A percentile compares a stretch with the other conserved stretches of the same genome.
phyloP scores from a whole-genome alignment of 2,888 invertebrate genomes.

The Heterodera filipjevi region DNA sequence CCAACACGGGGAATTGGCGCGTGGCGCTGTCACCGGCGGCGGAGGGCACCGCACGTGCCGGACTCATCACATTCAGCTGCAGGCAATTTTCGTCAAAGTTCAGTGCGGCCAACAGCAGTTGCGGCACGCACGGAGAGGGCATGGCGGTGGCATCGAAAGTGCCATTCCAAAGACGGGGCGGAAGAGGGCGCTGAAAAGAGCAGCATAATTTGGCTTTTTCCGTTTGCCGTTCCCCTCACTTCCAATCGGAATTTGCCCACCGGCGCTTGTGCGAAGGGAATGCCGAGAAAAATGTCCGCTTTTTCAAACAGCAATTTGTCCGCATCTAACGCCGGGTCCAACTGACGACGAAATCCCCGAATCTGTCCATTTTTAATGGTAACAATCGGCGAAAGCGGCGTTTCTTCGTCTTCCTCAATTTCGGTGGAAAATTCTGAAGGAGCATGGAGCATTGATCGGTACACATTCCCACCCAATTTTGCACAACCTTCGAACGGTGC shows the following conservation, averaged over 20 bases:
- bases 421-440: background rate
- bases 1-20: conserved; percentile 77
- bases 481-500: background rate
- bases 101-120: conserved; percentile 31
- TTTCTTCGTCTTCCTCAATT: background rate
- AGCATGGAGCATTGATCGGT: background rate
- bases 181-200: conserved; percentile 35
- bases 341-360: conserved; percentile 45
- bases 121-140: conserved; percentile 50
- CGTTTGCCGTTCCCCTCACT: conserved; percentile 23
- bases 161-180: conserved; percentile 51
- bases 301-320: conserved; percentile 15
- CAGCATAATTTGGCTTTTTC: background rate
- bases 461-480: background rate
- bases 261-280: conserved; percentile 54
- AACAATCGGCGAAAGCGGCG: conserved; percentile 37
- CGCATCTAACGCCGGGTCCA: conserved; percentile 8
- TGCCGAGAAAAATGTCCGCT: conserved; percentile 45
- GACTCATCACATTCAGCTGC: conserved; percentile 87
- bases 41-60: conserved; percentile 65
- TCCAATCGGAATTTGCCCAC: conserved; percentile 50
- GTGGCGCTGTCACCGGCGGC: background rate
- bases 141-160: conserved; percentile 51
- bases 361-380: conserved; percentile 48
- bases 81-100: conserved; percentile 80